Conservation (phyloP, 2,888 invertebrate species). For the Leptopterna dolabrata region DNA sequence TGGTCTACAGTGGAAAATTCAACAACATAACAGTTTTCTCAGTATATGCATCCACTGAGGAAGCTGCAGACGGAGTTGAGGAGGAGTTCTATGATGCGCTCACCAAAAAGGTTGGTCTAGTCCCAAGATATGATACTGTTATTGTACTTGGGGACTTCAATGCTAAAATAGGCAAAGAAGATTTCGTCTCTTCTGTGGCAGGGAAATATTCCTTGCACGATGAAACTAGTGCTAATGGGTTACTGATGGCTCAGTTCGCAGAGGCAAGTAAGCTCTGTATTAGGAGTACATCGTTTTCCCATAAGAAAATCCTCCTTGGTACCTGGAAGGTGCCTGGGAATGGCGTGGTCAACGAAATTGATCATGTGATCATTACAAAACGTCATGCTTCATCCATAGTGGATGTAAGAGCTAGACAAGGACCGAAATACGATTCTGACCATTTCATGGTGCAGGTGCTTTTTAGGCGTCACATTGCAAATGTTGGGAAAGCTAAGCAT, state of each 20-base stretch:
- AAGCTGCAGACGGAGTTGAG: neutral
- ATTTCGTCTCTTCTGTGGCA: neutral
- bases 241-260: neutral
- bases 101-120: neutral
- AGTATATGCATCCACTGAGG: neutral
- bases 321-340: slow-evolving; percentile 1
- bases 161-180: neutral
- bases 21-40: neutral
- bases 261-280: neutral
- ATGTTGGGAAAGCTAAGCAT: neutral
- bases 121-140: too few species aligned
- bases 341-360: neutral
- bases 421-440: neutral
- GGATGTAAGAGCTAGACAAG: neutral
- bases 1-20: neutral
- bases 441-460: neutral
- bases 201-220: neutral
- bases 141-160: slow-evolving; percentile 13
- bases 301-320: neutral
- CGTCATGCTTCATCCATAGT: neutral
- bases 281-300: neutral
- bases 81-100: neutral
- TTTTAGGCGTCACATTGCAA: too few species aligned
- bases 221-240: neutral
- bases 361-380: neutral